A percentile compares a stretch with the other conserved stretches of the same genome.
phyloP scores from a whole-genome alignment of 2,888 invertebrate species.

The Synanthedon vespiformis region DNA sequence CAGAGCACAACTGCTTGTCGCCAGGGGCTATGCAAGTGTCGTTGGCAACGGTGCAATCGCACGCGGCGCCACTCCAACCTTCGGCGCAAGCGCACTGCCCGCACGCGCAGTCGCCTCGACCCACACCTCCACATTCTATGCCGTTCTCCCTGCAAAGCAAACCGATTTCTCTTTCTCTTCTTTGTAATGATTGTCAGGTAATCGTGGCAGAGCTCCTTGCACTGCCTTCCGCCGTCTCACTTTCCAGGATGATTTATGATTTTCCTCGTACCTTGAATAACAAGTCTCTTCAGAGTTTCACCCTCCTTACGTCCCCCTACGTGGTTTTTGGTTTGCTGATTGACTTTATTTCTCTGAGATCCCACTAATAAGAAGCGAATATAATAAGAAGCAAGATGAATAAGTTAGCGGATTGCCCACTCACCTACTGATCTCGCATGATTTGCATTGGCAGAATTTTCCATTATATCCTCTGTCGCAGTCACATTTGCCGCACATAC shows the following conservation, averaged over 20 bases:
- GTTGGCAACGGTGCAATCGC: conserved; percentile 65
- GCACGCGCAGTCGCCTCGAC: conserved; percentile 80
- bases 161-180: no score
- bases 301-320: no score
- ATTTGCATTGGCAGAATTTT: conserved; percentile 73
- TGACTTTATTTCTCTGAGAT: no score
- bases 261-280: no score
- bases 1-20: conserved; percentile 72
- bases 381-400: no score
- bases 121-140: conserved; percentile 69
- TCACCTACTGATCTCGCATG: conserved; percentile 65
- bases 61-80: conserved; percentile 70
- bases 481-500: conserved; percentile 80
- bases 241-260: no score
- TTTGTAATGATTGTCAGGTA: no score
- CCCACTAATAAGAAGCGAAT: no score
- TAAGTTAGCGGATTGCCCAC: conserved; percentile 9
- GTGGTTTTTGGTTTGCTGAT: no score
- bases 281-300: no score
- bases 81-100: conserved; percentile 77
- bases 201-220: no score
- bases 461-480: conserved; percentile 75
- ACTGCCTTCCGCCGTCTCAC: no score
- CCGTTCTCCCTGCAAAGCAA: conserved; percentile 32
- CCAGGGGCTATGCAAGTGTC: conserved; percentile 67